Base-by-base conservation (phyloP, 2,113 vertebrate genomes). In the Equus quagga region DNA sequence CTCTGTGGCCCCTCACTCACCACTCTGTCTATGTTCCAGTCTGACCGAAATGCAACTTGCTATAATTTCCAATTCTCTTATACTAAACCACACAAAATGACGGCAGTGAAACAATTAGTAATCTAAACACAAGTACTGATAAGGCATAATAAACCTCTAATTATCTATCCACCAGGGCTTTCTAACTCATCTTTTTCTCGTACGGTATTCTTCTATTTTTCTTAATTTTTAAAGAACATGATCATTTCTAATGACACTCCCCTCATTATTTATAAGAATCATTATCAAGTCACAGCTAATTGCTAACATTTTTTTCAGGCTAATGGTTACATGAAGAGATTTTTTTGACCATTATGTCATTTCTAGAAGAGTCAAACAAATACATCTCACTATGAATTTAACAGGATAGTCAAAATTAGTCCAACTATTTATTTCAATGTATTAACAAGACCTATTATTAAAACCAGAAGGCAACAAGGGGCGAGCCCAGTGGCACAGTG, bases 31-130 rank as follows among this genome's bases (percentile, higher is more conserved):
- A 95, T 93, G 89, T 97, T 98, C 94, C 98, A 96, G 95, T 85
- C 54, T 9, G 0, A 0, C 97, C 96, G 97, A 98, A 98, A 98
- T 96, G 82, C 46, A 97, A 96, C 84, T 96, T 92, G 78, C 81
- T 97, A 93, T 91, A 96, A 93, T 97, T 98, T 98, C 94, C 97
- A 98, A 97, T 96, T 98, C 94, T 98, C 97, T 95, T 60, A 98
- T 91, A 98, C 88, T 97, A 97, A 96, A 94, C 67, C 82, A 72
- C 65, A 88, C 96, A 98, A 98, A 98, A 97, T 97, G 93, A 98
- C 98, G 97, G 96, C 88, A 88, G 67, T 28, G 49, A 98, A 96
- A 97, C 76, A 97, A 97, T 56, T 93, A 78, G 79, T 82, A 98
- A 98, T 98, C 96, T 97, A 97, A 97, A 98, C 64, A 97, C 96